Evolutionary conservation across 2,888 invertebrate genomes (phyloP).

Genomic region (Lasius fuliginosus): DNA sequence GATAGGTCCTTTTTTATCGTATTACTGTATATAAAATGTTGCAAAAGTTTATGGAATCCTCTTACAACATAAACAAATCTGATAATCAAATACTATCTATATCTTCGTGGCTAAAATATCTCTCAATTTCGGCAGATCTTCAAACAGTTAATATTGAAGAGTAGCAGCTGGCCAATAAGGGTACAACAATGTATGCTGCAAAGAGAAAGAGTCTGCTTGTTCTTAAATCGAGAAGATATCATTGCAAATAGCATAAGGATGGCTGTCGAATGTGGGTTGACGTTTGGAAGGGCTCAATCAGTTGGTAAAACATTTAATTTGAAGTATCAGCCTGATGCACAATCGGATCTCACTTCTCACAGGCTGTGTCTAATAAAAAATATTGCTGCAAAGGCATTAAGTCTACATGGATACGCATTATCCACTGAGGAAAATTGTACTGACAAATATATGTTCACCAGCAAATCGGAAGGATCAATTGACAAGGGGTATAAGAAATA

Average conservation of each 20-base stretch:
- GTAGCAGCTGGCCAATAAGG: conserved; percentile 87
- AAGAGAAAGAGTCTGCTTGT: conserved; percentile 87
- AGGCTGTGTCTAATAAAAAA: conserved; percentile 84
- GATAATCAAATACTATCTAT: background rate
- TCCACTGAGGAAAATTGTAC: conserved; percentile 78
- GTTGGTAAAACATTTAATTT: conserved; percentile 69
- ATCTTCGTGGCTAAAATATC: background rate
- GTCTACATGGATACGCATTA: conserved; percentile 75
- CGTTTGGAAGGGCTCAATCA: conserved; percentile 80
- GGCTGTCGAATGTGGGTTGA: conserved; percentile 73
- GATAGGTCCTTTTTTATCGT: background rate
- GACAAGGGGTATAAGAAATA: conserved; percentile 79
- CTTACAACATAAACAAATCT: background rate
- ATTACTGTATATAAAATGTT: background rate
- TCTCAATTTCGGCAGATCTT: conserved; percentile 72
- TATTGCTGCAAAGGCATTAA: conserved; percentile 84
- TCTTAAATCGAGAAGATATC: conserved; percentile 86
- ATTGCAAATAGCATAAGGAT: conserved; percentile 80
- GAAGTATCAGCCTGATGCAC: conserved; percentile 74
- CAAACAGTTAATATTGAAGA: conserved; percentile 85
- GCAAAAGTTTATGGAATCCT: background rate
- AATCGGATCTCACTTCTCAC: conserved; percentile 82
- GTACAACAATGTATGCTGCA: conserved; percentile 85
- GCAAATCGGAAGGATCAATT: conserved; percentile 85
- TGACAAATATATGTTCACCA: conserved; percentile 84